Evolutionary conservation across 2,797 vertebrate species (phyloP), one percentile per base, ranked within the genome.

Genomic region (Micropoecilia bifurca): DNA sequence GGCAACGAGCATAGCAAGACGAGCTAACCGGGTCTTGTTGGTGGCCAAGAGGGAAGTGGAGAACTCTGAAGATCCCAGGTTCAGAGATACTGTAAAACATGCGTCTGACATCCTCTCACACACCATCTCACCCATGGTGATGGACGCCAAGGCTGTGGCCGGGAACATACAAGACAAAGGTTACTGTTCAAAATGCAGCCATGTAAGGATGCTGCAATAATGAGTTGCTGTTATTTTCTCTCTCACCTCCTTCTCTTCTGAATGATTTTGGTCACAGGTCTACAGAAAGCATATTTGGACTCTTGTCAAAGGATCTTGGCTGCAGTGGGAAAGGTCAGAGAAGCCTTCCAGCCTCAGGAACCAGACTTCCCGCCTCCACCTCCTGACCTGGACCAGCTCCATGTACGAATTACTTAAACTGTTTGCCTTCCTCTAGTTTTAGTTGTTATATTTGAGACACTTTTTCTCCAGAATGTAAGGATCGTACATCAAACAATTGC

Each of bases 101-200:
- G 98, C 98, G 13, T 99, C 98, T 43, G 98, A 99, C 76, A 95
- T 97, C 82, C 91, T 99, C 48, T 98, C 97, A 87, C 98, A 97
- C 95, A 99, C 98, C 50, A 98, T 99, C 88, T 98, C 98, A 0
- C 98, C 98, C 0, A 99, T 99, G 98, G 98, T 99, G 82, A 97
- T 99, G 97, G 97, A 98, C 28, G 98, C 98, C 20, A 99, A 99
- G 93, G 97, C 97, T 2, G 98, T 99, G 80, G 98, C 98, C 22
- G 97, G 98, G 69, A 99, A 98, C 93, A 99, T 99, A 86, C 98
- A 98, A 82, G 97, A 99, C 87, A 98, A 98, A 91, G 97, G 98
- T 99, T 46, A 16, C 12, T 14, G 68, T 22, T 46, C 12, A 25
- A 71, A 46, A 71, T 13, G 13, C 22, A 69, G 22, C 7, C 47